A percentile compares a stretch with the other conserved stretches of the same genome.
Evolutionary conservation across 2,888 invertebrate genomes (phyloP).

Genomic region (Dichetophora obliterata): DNA sequence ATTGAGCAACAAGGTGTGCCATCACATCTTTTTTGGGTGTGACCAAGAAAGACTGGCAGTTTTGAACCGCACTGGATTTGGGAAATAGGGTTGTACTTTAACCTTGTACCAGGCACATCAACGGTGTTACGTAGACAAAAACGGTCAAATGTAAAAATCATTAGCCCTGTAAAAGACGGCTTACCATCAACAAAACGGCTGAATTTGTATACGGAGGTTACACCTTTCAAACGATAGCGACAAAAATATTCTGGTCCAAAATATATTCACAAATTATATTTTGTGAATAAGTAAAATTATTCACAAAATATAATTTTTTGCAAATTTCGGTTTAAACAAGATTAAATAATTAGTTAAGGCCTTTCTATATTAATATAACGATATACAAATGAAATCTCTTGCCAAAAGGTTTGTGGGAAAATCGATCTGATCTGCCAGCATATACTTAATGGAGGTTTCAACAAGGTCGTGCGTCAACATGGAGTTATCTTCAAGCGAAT

Average conservation of each 20-base stretch:
- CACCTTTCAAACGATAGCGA: too few species aligned
- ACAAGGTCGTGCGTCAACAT: conserved; percentile 83
- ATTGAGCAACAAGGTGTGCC: conserved; percentile 3
- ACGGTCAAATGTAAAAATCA: neutral
- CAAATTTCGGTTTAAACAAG: too few species aligned
- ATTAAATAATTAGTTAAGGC: too few species aligned
- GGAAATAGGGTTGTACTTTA: conserved; percentile 10
- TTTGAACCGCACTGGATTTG: conserved; percentile 39
- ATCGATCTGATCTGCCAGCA: conserved; percentile 84
- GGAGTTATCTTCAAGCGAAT: conserved; percentile 81
- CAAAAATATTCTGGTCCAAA: too few species aligned
- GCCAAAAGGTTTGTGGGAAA: conserved; percentile 79
- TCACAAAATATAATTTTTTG: too few species aligned
- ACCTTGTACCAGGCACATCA: conserved; percentile 35
- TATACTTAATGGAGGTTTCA: conserved; percentile 85
- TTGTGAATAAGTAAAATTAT: too few species aligned
- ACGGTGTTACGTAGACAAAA: neutral
- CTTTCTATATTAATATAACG: too few species aligned
- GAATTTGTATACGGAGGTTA: neutral
- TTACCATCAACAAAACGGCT: neutral
- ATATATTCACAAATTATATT: too few species aligned
- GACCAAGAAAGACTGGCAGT: conserved; percentile 28
- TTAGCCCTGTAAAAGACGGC: neutral
- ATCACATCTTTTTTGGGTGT: conserved; percentile 31
- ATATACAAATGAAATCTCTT: conserved; percentile 6